Conservation (phyloP, 1,140 invertebrate species). For the Lepidostoma basale region DNA sequence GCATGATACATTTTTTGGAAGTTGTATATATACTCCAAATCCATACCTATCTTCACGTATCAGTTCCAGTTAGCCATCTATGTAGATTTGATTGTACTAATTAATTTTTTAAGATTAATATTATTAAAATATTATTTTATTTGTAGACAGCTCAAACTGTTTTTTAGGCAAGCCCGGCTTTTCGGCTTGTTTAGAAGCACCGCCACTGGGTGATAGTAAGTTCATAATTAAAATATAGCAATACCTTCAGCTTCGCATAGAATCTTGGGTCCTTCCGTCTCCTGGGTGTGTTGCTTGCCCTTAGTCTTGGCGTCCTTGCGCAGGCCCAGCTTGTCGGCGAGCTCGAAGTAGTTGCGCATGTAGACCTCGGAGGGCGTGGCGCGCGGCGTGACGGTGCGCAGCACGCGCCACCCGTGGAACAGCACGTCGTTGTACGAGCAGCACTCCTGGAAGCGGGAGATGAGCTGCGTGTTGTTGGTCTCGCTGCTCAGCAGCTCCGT, state of each 20-base stretch:
- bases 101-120: too few relatives aligned
- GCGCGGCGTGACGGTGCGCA: conserved; percentile 60
- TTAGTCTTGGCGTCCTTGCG: conserved; percentile 58
- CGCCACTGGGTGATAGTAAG: too few relatives aligned
- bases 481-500: conserved; percentile 62
- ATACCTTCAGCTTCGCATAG: conserved; percentile 57
- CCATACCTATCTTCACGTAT: too few relatives aligned
- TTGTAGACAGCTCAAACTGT: too few relatives aligned
- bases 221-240: not conserved
- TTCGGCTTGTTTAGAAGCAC: too few relatives aligned
- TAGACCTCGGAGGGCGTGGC: conserved; percentile 65
- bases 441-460: conserved; percentile 69
- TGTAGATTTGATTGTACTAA: too few relatives aligned
- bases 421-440: conserved; percentile 68
- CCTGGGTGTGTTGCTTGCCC: conserved; percentile 47
- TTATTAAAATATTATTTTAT: too few relatives aligned
- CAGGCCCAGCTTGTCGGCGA: conserved; percentile 68
- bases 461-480: conserved; percentile 59
- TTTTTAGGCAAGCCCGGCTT: too few relatives aligned
- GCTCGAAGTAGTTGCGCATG: conserved; percentile 72
- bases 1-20: too few relatives aligned
- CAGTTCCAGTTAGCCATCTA: too few relatives aligned
- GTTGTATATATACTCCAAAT: too few relatives aligned
- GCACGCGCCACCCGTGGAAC: conserved; percentile 64
- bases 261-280: conserved; percentile 52